These are phyloP conservation scores for Mythimna ferrago DNA, from an alignment of 2,888 invertebrate genomes.

Conservation along the genomic window DNA sequence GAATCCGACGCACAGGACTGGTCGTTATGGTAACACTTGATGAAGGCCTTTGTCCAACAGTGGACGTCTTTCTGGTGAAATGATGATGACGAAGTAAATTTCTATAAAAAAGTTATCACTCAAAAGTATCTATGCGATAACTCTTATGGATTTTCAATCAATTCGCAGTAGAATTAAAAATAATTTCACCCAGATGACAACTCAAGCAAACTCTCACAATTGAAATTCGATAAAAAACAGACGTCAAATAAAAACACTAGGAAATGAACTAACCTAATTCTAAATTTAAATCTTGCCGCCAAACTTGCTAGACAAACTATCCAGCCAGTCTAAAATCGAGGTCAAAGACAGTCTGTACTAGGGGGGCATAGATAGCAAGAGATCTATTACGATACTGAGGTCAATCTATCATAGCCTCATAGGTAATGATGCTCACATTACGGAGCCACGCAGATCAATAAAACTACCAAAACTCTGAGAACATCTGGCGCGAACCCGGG, in stretches of 20 bases:
- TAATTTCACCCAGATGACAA: neutral
- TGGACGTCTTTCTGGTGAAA: no score
- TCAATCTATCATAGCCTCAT: slow-evolving; percentile 74
- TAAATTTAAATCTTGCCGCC: slow-evolving; percentile 37
- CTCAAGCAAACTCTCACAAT: neutral
- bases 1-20: no score
- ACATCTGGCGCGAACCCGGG: slow-evolving; percentile 84
- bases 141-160: neutral
- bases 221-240: slow-evolving; percentile 9
- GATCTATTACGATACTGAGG: slow-evolving; percentile 60
- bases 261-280: slow-evolving; percentile 33
- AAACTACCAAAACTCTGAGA: slow-evolving; percentile 82
- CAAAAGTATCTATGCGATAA: no score
- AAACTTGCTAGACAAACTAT: slow-evolving; percentile 25
- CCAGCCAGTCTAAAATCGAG: slow-evolving; percentile 46
- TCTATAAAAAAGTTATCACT: no score
- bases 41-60: no score
- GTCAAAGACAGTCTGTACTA: slow-evolving; percentile 42
- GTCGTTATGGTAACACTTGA: no score
- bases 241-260: slow-evolving; percentile 10
- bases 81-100: no score
- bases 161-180: neutral
- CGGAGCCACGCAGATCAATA: slow-evolving; percentile 83
- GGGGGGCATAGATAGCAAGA: slow-evolving; percentile 41
- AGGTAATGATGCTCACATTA: slow-evolving; percentile 73